Base-by-base conservation (phyloP, 2,797 vertebrate species). In the Manis javanica region DNA sequence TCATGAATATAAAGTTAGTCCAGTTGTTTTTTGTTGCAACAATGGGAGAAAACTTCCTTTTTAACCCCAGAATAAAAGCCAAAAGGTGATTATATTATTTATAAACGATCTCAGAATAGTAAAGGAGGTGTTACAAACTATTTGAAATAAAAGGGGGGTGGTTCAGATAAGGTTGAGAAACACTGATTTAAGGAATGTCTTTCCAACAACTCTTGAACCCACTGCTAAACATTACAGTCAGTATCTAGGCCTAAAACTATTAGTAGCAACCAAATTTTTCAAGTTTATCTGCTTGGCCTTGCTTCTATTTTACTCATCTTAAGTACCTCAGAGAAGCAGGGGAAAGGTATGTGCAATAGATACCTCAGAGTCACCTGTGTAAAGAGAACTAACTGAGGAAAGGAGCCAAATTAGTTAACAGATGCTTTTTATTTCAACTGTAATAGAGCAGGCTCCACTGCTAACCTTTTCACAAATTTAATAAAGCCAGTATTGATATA, bases 131-230 rank as follows among this genome's bases (percentile, higher is more conserved):
- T 71, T 85, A 93, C 69, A 57, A 96, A 94, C 85, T 95, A 82
- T 78, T 87, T 95, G 34, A 7, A 55, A 91, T 69, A 87, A 96
- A 97, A 93, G 87, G 29, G 21, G 18, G 42, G 11, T 2, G 14
- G 37, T 42, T 88, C 49, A 90, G 15, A 90, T 39, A 51, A 77
- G 79, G 46, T 39, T 92, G 49, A 91, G 42, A 94, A 90, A 83
- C 24, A 87, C 21, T 87, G 64, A 66, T 10, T 85, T 77, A 72
- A 81, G 94, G 39, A 7, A 15, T 85, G 81, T 86, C 51, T 87
- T 87, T 87, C 42, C 78, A 95, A 90, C 59, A 95, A 87, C 34
- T 91, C 24, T 85, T 93, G 78, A 95, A 86, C 71, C 71, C 26
- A 77, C 49, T 37, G 16, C 31, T 64, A 92, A 71, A 86, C 6